phyloP scores from a whole-genome alignment of 2,113 vertebrate genomes.

The Heterocephalus glaber region DNA sequence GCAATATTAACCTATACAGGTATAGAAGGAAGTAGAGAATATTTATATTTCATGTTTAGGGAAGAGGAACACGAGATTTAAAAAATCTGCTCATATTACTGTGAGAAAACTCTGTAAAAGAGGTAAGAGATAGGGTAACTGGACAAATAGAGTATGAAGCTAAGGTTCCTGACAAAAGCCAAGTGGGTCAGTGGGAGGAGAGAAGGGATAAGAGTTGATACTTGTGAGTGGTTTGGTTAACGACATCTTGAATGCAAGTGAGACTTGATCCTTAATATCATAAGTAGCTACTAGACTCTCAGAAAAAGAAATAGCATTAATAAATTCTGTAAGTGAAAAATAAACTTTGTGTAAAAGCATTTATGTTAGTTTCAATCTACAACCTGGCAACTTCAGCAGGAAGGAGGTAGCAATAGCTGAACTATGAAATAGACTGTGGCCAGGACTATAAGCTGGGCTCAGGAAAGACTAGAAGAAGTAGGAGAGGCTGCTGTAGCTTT shows the following conservation, averaged over 20 bases:
- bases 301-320: constrained; percentile 48
- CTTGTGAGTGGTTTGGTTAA: constrained; percentile 40
- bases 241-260: neutral
- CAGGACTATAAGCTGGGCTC: neutral
- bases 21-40: neutral
- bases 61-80: neutral
- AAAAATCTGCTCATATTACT: constrained; percentile 25
- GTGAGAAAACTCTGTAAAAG: constrained; percentile 14
- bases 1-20: neutral
- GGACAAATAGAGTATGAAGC: neutral
- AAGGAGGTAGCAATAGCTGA: neutral
- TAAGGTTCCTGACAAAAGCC: neutral
- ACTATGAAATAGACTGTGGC: neutral
- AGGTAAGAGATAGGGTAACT: neutral
- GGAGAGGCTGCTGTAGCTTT: neutral
- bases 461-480: neutral
- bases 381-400: neutral
- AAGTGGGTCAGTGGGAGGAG: neutral
- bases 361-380: neutral
- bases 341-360: constrained; percentile 38
- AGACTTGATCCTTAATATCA: constrained; percentile 21
- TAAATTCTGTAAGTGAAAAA: constrained; percentile 56
- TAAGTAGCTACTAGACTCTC: constrained; percentile 1
- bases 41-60: constrained; percentile 41
- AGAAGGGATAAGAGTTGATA: neutral